Evolutionary conservation across 2,888 invertebrate genomes (phyloP), one percentile per base, ranked within the genome.

Genomic region (Pammene aurita): DNA sequence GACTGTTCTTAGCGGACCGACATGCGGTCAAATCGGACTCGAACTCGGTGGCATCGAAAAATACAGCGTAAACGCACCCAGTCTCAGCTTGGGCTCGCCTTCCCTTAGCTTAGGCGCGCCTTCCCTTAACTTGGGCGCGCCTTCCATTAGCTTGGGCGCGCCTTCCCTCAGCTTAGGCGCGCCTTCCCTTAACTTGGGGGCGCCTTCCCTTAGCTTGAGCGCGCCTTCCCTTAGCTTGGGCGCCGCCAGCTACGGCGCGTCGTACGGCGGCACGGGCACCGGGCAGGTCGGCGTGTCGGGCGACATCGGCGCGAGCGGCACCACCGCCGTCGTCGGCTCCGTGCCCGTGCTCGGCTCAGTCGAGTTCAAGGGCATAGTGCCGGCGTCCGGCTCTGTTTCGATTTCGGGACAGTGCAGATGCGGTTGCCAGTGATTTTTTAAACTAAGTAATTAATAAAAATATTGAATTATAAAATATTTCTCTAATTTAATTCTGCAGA

Each of bases 241-340:
- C 56, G 18, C 11, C n/a, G n/a, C n/a, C n/a, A n/a, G n/a, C 5
- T 57, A 42, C n/a, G 42, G 14, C 16, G 48, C 41, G 14, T 6
- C 71, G 48, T 79, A 78, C 73, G 78, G 78, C 18, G 78, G 78
- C 16, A 61, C 71, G 18, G 81, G 82, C 57, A 67, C 75, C 35
- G 82, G 81, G 56, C 72, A 77, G 56, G 71, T 80, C 16, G 26
- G 18, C 44, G 63, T 50, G 14, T 1, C 58, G 9, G 48, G 56
- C 67, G 18, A n/a, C 16, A 13, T 55, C 61, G 70, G 70, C 72
- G 56, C 74, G 70, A 18, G 71, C 67, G 55, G 64, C 41, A 7
- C 69, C 64, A 50, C 72, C 63, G n/a, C 71, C 72, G 69, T 74
- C 71, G 18, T 72, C 67, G 71, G 71, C 9, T 42, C 58, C 46